Conservation (phyloP, 2,888 invertebrate species). For the Cephus rjabovi region DNA sequence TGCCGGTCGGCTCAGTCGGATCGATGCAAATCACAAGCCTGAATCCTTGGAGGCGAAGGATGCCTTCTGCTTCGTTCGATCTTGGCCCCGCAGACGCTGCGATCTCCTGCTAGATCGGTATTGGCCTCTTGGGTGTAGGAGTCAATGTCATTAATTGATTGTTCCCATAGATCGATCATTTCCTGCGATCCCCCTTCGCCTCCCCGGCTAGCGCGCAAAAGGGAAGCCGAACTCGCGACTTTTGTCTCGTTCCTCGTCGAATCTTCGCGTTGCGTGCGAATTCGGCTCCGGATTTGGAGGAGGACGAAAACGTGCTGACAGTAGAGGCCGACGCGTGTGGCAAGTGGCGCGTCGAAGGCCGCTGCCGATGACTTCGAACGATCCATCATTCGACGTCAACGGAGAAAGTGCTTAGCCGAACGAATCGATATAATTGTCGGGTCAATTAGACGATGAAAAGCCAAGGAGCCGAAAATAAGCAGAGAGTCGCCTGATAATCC, state of each 20-base stretch:
- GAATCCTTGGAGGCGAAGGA: constrained; percentile 9
- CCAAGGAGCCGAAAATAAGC: not conserved
- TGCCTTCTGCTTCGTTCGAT: not conserved
- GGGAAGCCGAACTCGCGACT: constrained; percentile 36
- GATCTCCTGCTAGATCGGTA: constrained; percentile 38
- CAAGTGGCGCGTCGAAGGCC: not conserved
- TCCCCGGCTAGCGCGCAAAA: constrained; percentile 26
- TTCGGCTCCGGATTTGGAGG: not conserved
- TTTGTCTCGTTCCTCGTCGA: constrained; percentile 23
- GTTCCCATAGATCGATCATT: constrained; percentile 32
- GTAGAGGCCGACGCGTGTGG: not conserved
- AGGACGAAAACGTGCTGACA: not conserved
- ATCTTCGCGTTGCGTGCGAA: not conserved
- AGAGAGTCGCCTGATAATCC: not conserved
- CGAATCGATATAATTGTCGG: constrained; percentile 46
- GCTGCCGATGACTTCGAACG: constrained; percentile 3
- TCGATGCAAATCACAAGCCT: constrained; percentile 54
- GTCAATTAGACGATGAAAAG: constrained; percentile 41
- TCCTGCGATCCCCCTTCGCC: not conserved
- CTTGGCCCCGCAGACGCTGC: constrained; percentile 19
- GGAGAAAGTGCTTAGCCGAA: constrained; percentile 22
- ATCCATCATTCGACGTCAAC: constrained; percentile 43
- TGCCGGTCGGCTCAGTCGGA: constrained; percentile 7
- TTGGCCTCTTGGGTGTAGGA: too few species aligned
- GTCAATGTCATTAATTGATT: constrained; percentile 25